Base-by-base conservation (phyloP, 2,888 invertebrate genomes). In the Athetis lepigone region DNA sequence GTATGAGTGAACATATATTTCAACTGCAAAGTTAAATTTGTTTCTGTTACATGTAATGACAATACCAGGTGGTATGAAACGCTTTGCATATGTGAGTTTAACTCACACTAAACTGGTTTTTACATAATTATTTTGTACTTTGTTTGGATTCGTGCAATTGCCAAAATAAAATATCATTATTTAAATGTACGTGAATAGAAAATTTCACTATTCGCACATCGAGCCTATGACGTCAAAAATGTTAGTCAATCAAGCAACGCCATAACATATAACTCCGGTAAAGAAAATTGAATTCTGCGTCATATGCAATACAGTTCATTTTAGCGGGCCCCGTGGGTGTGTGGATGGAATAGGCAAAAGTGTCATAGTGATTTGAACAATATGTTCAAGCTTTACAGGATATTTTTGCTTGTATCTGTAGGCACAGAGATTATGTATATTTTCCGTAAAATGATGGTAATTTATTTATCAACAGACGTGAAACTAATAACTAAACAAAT, bases 151-250 rank as follows among this genome's bases (percentile, higher is more conserved):
- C 21, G 21, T 11, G 13, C 67, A 42, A 68, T 42, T 42, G 62
- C 11, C 42, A 8, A 27, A 67, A 62, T 36, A 8, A 27, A 67
- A 67, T 36, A 67, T 36, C 33, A 56, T 42, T 33, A 63, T 43
- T 58, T 16, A 42, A 18, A 45, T 59, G 29, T 11, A 13, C 16
- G n/a, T 13, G n/a, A 37, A 37, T 37, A 70, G 0, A 46, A 45
- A 39, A 70, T 60, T 70, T 70, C 39, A 29, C 69, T 69, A 69
- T 63, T 58, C 59, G 70, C 13, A 69, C 19, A 70, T 7, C 23
- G 16, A 70, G 37, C 70, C 64, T 60, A 64, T 64, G 70, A 64
- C 64, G 61, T 46, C 70, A 60, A 18, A 33, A 11, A 46, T 33
- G 6, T 46, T 19, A 9, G 4, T 6, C 37, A 13, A n/a, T 2